Evolutionary conservation across 2,888 invertebrate genomes (phyloP).

Genomic region (Lasioglossum pauxillum): DNA sequence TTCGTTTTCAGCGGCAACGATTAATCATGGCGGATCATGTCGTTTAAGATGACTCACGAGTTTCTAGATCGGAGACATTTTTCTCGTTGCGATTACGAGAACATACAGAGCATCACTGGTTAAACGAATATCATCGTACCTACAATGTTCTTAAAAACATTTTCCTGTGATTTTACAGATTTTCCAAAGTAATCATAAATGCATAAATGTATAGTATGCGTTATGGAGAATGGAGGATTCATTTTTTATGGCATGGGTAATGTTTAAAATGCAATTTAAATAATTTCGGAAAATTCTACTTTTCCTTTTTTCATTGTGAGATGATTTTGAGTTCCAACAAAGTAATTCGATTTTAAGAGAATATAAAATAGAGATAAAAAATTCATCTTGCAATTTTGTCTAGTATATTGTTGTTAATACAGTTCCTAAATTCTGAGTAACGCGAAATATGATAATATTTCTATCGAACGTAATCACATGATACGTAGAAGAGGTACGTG

Average conservation of each 20-base stretch:
- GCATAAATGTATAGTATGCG: too few species aligned
- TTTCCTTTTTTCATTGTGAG: too few species aligned
- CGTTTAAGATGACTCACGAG: neutral
- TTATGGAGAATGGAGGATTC: too few species aligned
- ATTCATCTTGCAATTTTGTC: too few species aligned
- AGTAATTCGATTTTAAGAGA: too few species aligned
- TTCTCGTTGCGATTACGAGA: neutral
- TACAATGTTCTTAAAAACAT: neutral
- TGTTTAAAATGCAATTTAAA: too few species aligned
- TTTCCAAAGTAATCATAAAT: too few species aligned
- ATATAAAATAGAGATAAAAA: too few species aligned
- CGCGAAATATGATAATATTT: neutral
- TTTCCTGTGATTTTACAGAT: neutral
- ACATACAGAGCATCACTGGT: neutral
- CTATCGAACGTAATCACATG: neutral
- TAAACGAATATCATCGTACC: neutral
- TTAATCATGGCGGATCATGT: conserved; percentile 35
- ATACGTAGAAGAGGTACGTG: neutral
- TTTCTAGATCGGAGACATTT: conserved; percentile 19
- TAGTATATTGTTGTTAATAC: neutral
- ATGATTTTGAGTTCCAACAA: too few species aligned
- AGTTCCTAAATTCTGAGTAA: neutral
- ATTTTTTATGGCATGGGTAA: too few species aligned
- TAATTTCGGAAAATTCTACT: too few species aligned
- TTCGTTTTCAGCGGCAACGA: conserved; percentile 28